Evolutionary conservation across 2,888 invertebrate species (phyloP).

Genomic region (Chrysolina oricalcia): DNA sequence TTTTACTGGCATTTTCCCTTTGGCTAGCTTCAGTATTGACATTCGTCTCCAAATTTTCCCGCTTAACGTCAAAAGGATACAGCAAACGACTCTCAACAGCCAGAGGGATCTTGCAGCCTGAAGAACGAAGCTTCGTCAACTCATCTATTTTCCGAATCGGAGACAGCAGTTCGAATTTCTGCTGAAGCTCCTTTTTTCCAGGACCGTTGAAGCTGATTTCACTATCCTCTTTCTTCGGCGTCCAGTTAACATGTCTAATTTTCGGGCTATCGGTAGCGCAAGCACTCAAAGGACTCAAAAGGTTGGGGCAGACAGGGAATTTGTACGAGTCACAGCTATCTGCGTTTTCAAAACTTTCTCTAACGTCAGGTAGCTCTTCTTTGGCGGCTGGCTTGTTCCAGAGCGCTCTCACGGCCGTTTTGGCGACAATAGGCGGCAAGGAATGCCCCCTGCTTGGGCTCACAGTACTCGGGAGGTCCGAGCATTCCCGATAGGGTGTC

Average conservation of each 20-base stretch:
- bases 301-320: slow-evolving; percentile 28
- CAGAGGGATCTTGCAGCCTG: background rate
- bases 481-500: background rate
- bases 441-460: too few species aligned
- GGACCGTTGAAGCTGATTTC: background rate
- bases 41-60: background rate
- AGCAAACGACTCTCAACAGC: background rate
- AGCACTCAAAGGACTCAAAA: slow-evolving; percentile 45
- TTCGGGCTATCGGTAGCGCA: slow-evolving; percentile 34
- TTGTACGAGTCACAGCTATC: slow-evolving; percentile 31
- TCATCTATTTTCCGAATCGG: background rate
- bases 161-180: background rate
- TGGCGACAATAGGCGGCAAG: background rate
- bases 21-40: background rate
- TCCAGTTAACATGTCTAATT: background rate
- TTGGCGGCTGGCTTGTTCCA: background rate
- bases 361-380: background rate
- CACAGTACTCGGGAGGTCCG: background rate
- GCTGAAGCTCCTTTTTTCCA: background rate
- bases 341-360: slow-evolving; percentile 5
- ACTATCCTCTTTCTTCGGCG: background rate
- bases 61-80: background rate
- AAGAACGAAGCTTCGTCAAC: background rate
- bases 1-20: background rate
- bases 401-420: background rate